Percentiles rank a stretch among this genome's conserved stretches.
Evolutionary conservation across 53 echinoderm and acorn worm genomes (phyloP).

Genomic region (Mesocentrotus franciscanus): DNA sequence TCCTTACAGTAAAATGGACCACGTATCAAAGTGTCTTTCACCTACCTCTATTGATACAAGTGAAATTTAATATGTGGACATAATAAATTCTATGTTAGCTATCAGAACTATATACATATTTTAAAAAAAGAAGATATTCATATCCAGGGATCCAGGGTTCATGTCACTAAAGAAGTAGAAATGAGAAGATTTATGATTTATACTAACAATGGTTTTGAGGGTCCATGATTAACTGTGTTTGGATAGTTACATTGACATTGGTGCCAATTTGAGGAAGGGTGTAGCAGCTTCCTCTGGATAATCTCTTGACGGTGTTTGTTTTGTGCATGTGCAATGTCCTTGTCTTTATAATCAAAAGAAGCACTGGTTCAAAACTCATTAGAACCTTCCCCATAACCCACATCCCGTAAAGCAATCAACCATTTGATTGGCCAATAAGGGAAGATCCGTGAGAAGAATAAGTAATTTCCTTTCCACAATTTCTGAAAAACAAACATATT

Average conservation of each 20-base stretch:
- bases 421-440: background rate
- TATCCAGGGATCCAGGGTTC: background rate
- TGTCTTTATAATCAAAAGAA: background rate
- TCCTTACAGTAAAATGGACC: too few species aligned
- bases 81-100: too few species aligned
- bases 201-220: background rate
- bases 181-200: background rate
- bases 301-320: background rate
- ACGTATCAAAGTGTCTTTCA: too few species aligned
- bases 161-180: background rate
- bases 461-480: background rate
- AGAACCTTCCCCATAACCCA: background rate
- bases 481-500: conserved; percentile 6
- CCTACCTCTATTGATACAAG: too few species aligned
- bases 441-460: background rate
- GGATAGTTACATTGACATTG: background rate
- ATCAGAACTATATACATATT: too few species aligned
- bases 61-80: too few species aligned
- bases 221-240: background rate
- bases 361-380: background rate
- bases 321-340: background rate
- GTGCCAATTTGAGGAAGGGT: conserved; percentile 23
- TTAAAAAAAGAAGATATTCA: too few species aligned
- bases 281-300: background rate
- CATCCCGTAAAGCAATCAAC: conserved; percentile 5